Base-by-base conservation (phyloP, 2,113 vertebrate species). In the Lichenostomus cassidix region DNA sequence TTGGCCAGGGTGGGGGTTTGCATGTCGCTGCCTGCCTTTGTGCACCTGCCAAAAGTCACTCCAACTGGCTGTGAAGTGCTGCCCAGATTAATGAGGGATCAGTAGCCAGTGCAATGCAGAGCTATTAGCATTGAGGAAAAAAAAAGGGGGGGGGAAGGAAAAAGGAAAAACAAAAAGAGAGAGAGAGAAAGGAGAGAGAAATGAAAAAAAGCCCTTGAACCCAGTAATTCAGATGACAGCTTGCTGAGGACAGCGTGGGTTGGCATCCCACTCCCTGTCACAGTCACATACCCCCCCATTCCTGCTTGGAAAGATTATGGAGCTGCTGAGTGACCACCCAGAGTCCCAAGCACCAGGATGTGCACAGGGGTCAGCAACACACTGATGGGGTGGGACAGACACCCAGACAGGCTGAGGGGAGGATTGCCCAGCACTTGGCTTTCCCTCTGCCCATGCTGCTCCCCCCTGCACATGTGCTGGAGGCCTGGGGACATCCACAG, bases 1-100 rank as follows among this genome's bases (percentile, higher is more conserved):
- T 79, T 85, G 47, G 85, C 52, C 0, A 0, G 65, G 47, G 24
- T 5, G 14, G 81, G 47, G 78, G 67, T 65, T 83, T 82, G 87
- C 0, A 1, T 90, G 79, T 85, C 0, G 2, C 74, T 87, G 91
- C 23, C 74, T 82, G 96, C 90, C 79, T 97, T 97, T 97, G 94
- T 97, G 94, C 71, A 92, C 87, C 97, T 97, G 97, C 96, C 97
- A 96, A 69, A 97, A 97, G 92, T 94, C 89, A 94, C 89, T 94
- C 64, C 0, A 41, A 23, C 94, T 87, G 95, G 67, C 90, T 94
- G 90, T 94, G 87, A 95, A 96, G 82, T 7, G 7, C 87, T 87
- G 67, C 87, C 79, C 94, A 96, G 94, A 97, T 96, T 96, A 96
- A 97, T 92, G 95, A 95, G 90, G 87, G 92, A 96, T 97, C 95